A percentile compares a stretch with the other conserved stretches of the same genome.
phyloP scores from a whole-genome alignment of 2,888 invertebrate species.

The Aricia artaxerxes region DNA sequence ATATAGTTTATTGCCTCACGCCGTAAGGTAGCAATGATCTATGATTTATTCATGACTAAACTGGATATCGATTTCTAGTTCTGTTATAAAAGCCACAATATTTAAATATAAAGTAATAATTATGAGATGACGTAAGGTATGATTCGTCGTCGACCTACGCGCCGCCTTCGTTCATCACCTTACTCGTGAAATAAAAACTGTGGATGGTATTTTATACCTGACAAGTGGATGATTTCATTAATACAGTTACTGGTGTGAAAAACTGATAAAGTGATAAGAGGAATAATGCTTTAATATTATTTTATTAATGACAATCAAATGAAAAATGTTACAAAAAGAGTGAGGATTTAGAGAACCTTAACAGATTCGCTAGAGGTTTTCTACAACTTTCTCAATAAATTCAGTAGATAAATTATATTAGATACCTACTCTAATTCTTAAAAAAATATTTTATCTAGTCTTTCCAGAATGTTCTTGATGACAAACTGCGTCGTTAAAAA shows the following conservation, averaged over 20 bases:
- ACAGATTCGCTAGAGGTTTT: too few species aligned
- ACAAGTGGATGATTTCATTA: conserved; percentile 20
- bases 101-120: conserved; percentile 25
- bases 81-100: conserved; percentile 12
- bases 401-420: too few species aligned
- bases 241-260: neutral
- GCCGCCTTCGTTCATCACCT: conserved; percentile 37
- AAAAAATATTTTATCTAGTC: neutral
- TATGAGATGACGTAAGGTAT: conserved; percentile 22
- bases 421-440: neutral
- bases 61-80: conserved; percentile 21
- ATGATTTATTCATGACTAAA: conserved; percentile 22
- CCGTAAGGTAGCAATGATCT: neutral
- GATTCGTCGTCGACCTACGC: conserved; percentile 44
- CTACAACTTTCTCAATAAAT: too few species aligned
- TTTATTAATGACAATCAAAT: too few species aligned
- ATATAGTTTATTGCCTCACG: conserved; percentile 21
- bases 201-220: neutral
- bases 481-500: neutral
- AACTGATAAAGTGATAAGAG: neutral
- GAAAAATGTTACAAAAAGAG: too few species aligned
- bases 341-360: too few species aligned
- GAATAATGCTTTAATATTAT: neutral
- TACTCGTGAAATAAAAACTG: conserved; percentile 34
- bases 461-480: neutral